Conservation (phyloP, 2,113 vertebrate species). For the Microtus ochrogaster region DNA sequence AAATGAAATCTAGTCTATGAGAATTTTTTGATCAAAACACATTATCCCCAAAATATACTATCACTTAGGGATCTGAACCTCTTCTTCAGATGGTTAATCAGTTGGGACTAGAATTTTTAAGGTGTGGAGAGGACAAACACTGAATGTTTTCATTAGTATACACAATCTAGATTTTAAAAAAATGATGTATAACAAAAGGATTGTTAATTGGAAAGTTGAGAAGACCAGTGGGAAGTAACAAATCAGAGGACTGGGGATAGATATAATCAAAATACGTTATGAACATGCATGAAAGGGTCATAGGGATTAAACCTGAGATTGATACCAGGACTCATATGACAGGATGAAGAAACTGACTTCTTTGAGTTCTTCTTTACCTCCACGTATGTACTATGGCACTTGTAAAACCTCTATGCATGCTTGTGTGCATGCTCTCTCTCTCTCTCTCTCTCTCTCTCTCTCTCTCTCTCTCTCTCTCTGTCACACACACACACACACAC, state of each 20-base stretch:
- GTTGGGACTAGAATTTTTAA: background rate
- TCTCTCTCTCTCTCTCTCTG: too few species aligned
- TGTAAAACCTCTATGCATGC: too few species aligned
- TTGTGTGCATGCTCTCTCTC: too few species aligned
- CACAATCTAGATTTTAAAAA: background rate
- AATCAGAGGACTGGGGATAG: too few species aligned
- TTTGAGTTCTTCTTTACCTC: background rate
- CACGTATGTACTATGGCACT: background rate
- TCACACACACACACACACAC: background rate
- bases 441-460: too few species aligned
- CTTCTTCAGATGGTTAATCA: background rate
- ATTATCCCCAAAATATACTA: background rate
- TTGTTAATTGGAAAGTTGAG: too few species aligned
- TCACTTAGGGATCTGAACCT: background rate
- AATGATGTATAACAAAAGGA: background rate
- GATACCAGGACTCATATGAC: background rate
- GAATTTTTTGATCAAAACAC: conserved; percentile 2
- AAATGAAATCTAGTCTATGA: background rate
- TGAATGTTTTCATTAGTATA: background rate
- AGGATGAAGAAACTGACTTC: background rate
- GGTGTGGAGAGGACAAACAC: background rate
- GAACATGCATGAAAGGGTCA: background rate
- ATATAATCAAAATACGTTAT: background rate
- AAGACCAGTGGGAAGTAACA: background rate
- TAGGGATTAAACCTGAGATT: background rate